Percentiles rank a stretch among this genome's conserved stretches.
Evolutionary conservation across 2,797 vertebrate genomes (phyloP).

Genomic region (Cheracebus regulus): DNA sequence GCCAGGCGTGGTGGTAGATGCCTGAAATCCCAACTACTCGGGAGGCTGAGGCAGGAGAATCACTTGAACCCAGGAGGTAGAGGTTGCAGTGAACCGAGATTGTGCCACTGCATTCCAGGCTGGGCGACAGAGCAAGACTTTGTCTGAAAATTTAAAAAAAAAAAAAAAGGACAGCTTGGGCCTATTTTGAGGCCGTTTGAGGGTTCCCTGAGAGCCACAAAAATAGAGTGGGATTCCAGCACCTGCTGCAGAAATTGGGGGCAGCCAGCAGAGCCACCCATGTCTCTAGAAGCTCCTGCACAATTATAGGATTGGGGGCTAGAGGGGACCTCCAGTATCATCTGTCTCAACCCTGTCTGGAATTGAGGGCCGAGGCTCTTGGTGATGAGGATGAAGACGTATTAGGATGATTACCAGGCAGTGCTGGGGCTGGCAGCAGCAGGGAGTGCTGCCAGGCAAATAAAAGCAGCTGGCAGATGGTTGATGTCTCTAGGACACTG

Average conservation of each 20-base stretch:
- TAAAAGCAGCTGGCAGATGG: constrained; percentile 27
- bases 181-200: neutral
- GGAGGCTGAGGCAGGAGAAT: too few relatives aligned
- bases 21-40: too few relatives aligned
- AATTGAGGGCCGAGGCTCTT: neutral
- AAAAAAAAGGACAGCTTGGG: neutral
- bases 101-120: too few relatives aligned
- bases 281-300: neutral
- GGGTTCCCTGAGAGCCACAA: neutral
- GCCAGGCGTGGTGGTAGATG: too few relatives aligned
- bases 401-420: neutral
- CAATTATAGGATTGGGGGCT: neutral
- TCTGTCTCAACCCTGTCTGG: neutral
- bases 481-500: neutral
- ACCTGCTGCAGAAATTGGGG: neutral
- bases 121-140: too few relatives aligned
- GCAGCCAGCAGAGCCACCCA: neutral
- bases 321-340: neutral
- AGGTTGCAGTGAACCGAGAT: too few relatives aligned
- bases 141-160: neutral
- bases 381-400: neutral
- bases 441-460: neutral
- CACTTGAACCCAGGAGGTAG: too few relatives aligned
- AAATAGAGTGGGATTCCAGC: neutral
- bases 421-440: neutral